Conservation (phyloP, 2,113 vertebrate genomes). For the Cynocephalus volans region DNA sequence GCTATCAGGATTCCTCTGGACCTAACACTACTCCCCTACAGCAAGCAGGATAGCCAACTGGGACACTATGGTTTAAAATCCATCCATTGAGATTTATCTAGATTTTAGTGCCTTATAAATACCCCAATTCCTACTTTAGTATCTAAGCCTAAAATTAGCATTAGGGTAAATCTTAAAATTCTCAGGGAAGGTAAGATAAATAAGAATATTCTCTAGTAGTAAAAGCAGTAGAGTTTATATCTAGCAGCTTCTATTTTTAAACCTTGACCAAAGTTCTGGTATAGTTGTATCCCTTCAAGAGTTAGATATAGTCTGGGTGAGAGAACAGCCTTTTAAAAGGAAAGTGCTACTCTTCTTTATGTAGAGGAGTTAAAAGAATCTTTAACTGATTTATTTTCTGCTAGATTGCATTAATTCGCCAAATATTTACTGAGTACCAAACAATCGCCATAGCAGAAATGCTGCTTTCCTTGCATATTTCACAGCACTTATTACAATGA, state of each 20-base stretch:
- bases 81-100: background rate
- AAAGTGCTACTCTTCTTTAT: background rate
- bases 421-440: background rate
- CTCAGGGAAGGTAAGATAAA: background rate
- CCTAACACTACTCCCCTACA: background rate
- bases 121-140: background rate
- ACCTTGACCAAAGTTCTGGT: conserved; percentile 25
- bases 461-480: background rate
- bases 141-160: conserved; percentile 11
- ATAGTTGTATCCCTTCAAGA: background rate
- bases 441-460: background rate
- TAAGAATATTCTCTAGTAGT: background rate
- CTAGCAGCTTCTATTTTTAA: conserved; percentile 43
- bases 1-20: background rate
- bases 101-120: conserved; percentile 2
- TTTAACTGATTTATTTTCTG: background rate
- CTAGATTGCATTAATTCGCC: conserved; percentile 19
- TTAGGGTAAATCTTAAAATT: conserved; percentile 11
- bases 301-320: background rate
- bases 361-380: background rate
- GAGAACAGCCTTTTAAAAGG: background rate
- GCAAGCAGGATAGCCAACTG: background rate
- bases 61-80: background rate
- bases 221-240: background rate
- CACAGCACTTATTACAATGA: background rate